These are phyloP conservation scores for Mastomys natalensis DNA, from an alignment of 2,113 vertebrate species.

Conservation along the genomic window DNA sequence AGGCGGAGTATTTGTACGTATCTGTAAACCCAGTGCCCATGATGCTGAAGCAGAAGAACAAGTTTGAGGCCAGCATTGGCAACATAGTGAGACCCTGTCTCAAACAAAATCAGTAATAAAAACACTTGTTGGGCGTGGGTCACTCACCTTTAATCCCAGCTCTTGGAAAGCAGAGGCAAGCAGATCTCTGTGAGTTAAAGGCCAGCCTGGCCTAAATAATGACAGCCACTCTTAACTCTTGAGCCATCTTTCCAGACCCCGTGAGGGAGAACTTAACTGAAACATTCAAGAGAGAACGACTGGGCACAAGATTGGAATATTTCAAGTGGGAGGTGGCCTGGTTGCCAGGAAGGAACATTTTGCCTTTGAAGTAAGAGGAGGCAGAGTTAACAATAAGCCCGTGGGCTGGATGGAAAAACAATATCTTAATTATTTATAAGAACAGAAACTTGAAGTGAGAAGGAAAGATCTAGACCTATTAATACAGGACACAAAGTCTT, in stretches of 20 bases:
- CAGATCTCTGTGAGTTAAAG: neutral
- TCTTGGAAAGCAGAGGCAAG: neutral
- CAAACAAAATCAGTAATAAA: neutral
- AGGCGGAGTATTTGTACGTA: neutral
- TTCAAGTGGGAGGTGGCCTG: neutral
- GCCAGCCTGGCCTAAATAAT: neutral
- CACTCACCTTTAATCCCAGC: neutral
- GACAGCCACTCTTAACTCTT: neutral
- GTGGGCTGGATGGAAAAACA: neutral
- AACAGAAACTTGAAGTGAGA: constrained; percentile 22
- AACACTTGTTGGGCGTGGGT: neutral
- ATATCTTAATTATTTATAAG: constrained; percentile 19
- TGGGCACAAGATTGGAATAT: neutral
- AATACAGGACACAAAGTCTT: neutral
- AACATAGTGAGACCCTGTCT: neutral
- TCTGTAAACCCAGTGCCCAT: neutral
- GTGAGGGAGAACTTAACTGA: neutral
- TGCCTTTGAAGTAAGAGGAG: constrained; percentile 36
- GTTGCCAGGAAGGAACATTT: constrained; percentile 10
- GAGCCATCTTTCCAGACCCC: neutral
- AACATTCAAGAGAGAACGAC: neutral
- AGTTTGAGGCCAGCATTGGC: neutral
- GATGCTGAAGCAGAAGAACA: neutral
- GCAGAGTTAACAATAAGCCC: neutral
- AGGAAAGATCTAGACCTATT: neutral